Conservation (phyloP, 1,140 invertebrate genomes). For the Hyposmocoma kahamanoa region DNA sequence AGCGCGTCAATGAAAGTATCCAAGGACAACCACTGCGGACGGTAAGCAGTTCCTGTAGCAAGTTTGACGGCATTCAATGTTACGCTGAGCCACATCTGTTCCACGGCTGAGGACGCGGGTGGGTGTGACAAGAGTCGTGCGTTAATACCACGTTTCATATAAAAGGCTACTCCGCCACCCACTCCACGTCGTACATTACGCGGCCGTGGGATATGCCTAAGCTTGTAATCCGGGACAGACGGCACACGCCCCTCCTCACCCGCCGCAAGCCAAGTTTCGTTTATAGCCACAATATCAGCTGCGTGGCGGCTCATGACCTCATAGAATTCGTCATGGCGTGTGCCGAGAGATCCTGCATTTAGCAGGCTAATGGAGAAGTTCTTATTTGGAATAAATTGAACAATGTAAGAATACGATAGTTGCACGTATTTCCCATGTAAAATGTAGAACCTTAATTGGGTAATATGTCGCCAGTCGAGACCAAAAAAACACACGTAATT, state of each 20-base stretch:
- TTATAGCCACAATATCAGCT: background rate
- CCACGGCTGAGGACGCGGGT: background rate
- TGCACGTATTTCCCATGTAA: background rate
- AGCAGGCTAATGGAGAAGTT: background rate
- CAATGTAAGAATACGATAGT: background rate
- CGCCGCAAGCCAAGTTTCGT: background rate
- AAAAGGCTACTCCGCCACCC: background rate
- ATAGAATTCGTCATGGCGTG: background rate
- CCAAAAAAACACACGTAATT: too few relatives aligned
- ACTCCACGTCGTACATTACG: background rate
- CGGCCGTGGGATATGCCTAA: background rate
- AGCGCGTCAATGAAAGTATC: background rate
- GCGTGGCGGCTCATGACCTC: background rate
- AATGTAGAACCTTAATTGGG: too few relatives aligned
- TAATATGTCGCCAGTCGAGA: too few relatives aligned
- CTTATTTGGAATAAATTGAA: background rate
- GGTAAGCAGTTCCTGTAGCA: background rate
- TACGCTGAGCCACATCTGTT: background rate
- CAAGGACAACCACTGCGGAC: background rate
- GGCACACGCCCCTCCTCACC: background rate
- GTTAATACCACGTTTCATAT: background rate
- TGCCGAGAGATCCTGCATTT: background rate
- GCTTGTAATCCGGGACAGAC: background rate
- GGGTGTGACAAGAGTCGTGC: background rate
- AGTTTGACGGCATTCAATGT: background rate